Percentiles rank a stretch among this genome's conserved stretches.
phyloP scores from a whole-genome alignment of 2,888 invertebrate species.

The Himalopsyche japonica region DNA sequence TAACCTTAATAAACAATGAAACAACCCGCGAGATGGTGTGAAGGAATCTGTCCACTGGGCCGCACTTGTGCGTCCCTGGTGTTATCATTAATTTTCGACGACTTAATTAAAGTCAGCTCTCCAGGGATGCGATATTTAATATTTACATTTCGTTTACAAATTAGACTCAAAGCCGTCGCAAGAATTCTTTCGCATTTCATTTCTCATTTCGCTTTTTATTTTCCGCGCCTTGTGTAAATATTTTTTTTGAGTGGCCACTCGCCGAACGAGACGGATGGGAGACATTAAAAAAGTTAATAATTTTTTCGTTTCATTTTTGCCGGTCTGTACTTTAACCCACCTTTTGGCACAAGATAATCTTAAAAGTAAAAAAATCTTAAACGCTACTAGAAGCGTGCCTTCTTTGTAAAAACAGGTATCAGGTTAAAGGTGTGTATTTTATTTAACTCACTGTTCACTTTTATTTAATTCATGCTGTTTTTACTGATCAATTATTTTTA shows the following conservation, averaged over 20 bases:
- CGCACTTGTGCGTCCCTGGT: neutral
- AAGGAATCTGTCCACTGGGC: neutral
- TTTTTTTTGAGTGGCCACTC: neutral
- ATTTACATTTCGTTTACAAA: neutral
- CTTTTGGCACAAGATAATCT: too few species aligned
- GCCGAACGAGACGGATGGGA: neutral
- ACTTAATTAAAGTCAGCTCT: neutral
- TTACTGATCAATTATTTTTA: neutral
- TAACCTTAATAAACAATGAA: too few species aligned
- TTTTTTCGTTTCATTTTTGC: neutral
- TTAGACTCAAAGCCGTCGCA: neutral
- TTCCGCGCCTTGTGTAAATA: neutral
- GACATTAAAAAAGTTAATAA: neutral
- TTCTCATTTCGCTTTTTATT: neutral
- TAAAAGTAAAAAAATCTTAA: too few species aligned
- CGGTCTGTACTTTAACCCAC: neutral
- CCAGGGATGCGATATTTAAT: neutral
- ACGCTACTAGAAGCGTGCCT: too few species aligned
- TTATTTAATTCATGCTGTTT: too few species aligned
- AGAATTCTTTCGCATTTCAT: neutral
- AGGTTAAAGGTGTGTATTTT: too few species aligned
- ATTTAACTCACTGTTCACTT: too few species aligned
- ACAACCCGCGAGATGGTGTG: too few species aligned
- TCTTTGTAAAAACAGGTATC: too few species aligned
- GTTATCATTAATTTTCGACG: neutral